A percentile compares a stretch with the other conserved stretches of the same genome.
Evolutionary conservation across 2,888 invertebrate genomes (phyloP).

Genomic region (Oxyscelio sp.): DNA sequence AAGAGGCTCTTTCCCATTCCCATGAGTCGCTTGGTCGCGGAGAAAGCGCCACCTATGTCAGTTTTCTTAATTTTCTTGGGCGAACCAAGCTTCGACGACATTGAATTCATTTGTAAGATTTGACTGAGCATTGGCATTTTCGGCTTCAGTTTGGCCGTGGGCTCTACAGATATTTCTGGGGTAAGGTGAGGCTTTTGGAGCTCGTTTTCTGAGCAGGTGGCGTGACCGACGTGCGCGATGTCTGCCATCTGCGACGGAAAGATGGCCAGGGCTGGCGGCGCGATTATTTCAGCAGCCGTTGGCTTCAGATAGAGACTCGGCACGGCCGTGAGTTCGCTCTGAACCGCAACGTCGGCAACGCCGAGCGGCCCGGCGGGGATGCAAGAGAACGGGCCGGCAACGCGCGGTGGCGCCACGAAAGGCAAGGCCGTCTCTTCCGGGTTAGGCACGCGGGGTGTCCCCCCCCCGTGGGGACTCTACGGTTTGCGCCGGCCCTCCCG

Average conservation of each 20-base stretch:
- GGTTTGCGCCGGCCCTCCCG: too few species aligned
- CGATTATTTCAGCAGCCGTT: conserved; percentile 41
- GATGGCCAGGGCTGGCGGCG: conserved; percentile 55
- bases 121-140: conserved; percentile 25
- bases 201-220: conserved; percentile 26
- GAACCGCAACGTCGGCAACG: too few species aligned
- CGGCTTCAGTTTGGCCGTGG: neutral
- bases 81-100: neutral
- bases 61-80: conserved; percentile 6
- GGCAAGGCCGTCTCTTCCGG: too few species aligned
- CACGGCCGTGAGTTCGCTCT: too few species aligned
- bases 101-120: neutral
- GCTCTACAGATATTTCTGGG: conserved; percentile 10
- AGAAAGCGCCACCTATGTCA: neutral
- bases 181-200: neutral
- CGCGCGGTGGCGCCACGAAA: too few species aligned
- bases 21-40: neutral
- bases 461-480: too few species aligned
- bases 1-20: conserved; percentile 1
- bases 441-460: too few species aligned
- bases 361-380: too few species aligned
- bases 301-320: conserved; percentile 79
- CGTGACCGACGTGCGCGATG: conserved; percentile 63
- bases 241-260: conserved; percentile 68
- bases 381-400: too few species aligned